phyloP scores from a whole-genome alignment of 2,797 vertebrate genomes.

The Gymnocypris eckloni region DNA sequence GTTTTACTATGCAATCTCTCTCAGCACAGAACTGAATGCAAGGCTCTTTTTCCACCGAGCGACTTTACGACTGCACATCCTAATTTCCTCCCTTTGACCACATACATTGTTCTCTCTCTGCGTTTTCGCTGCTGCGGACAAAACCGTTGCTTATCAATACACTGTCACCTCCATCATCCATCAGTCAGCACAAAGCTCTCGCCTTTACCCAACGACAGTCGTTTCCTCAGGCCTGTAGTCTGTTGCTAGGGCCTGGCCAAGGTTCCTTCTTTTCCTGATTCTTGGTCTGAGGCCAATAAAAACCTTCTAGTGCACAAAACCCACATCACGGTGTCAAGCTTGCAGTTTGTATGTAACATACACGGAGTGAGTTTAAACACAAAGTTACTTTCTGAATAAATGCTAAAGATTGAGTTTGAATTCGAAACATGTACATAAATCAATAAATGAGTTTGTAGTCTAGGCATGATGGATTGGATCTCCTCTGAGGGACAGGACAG shows the following conservation, averaged over 20 bases:
- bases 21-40: slow-evolving; percentile 45
- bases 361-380: slow-evolving; percentile 16
- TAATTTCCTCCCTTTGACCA: slow-evolving; percentile 77
- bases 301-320: slow-evolving; percentile 76
- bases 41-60: slow-evolving; percentile 55
- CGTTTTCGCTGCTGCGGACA: slow-evolving; percentile 60
- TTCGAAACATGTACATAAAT: slow-evolving; percentile 3
- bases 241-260: slow-evolving; percentile 69
- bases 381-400: background rate
- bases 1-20: background rate
- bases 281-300: slow-evolving; percentile 75
- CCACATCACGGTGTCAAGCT: slow-evolving; percentile 53
- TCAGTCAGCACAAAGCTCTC: slow-evolving; percentile 72
- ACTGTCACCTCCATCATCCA: slow-evolving; percentile 73
- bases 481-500: slow-evolving; percentile 50
- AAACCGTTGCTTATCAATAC: slow-evolving; percentile 77
- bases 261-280: slow-evolving; percentile 74
- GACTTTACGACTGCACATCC: slow-evolving; percentile 73
- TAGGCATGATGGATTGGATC: slow-evolving; percentile 39
- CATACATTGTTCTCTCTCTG: slow-evolving; percentile 63
- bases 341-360: slow-evolving; percentile 33
- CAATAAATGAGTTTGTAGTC: slow-evolving; percentile 15
- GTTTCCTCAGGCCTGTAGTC: slow-evolving; percentile 74
- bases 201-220: slow-evolving; percentile 68
- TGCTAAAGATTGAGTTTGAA: background rate